Evolutionary conservation across 2,888 invertebrate genomes (phyloP).

Genomic region (Bugula neritina): DNA sequence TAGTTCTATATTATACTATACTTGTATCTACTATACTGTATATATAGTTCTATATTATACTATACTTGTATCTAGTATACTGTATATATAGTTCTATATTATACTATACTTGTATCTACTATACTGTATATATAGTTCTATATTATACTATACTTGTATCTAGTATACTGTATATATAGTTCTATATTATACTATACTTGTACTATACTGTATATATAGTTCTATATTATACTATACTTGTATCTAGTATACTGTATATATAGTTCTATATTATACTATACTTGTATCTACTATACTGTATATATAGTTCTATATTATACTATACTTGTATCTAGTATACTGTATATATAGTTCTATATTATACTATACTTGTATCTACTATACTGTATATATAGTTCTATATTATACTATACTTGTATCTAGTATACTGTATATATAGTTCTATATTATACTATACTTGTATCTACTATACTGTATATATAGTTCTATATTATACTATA

Average conservation of each 20-base stretch:
- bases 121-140: neutral
- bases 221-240: neutral
- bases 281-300: neutral
- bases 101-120: neutral
- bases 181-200: neutral
- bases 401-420: neutral
- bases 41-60: neutral
- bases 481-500: neutral
- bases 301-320: neutral
- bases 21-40: neutral
- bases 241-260: neutral
- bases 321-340: neutral
- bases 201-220: neutral
- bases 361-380: neutral
- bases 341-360: neutral
- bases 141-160: neutral
- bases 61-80: neutral
- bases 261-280: neutral
- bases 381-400: neutral
- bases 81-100: neutral
- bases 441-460: neutral
- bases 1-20: neutral
- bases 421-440: neutral
- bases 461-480: neutral
- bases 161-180: neutral